These are phyloP conservation scores for Gnathonemus longibarbis DNA, from an alignment of 2,113 vertebrate genomes.

Conservation along the genomic window DNA sequence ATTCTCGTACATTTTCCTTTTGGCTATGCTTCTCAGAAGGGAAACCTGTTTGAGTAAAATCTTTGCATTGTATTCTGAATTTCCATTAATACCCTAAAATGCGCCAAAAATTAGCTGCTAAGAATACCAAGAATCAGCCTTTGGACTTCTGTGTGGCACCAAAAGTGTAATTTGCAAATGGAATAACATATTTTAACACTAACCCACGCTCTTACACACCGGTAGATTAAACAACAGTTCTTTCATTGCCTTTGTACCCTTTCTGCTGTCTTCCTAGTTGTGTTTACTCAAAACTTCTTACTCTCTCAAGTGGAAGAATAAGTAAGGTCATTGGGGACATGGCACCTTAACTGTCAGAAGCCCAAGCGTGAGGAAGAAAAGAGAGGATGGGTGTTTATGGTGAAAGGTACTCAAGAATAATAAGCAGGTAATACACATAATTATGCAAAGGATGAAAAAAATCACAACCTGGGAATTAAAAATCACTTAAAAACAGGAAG, in stretches of 20 bases:
- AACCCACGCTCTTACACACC: neutral
- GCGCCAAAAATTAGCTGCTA: neutral
- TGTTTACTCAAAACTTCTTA: conserved; percentile 19
- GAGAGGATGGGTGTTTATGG: neutral
- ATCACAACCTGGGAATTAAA: neutral
- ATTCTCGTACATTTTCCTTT: neutral
- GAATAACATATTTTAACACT: neutral
- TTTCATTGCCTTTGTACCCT: neutral
- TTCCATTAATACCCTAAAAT: neutral
- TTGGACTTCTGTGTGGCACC: neutral
- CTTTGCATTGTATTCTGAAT: neutral
- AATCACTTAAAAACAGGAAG: neutral
- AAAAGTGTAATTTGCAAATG: neutral
- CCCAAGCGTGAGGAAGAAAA: conserved; percentile 10
- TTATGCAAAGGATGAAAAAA: neutral
- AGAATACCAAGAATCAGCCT: neutral
- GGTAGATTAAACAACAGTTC: neutral
- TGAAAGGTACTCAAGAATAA: neutral
- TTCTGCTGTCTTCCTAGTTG: neutral
- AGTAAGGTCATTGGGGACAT: conserved; percentile 40
- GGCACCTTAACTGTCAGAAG: conserved; percentile 33
- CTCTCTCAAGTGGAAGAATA: conserved; percentile 30
- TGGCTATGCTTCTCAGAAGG: neutral
- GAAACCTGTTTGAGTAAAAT: neutral
- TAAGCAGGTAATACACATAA: neutral